Evolutionary conservation across 2,888 invertebrate species (phyloP).

Genomic region (Cephus pulcher): DNA sequence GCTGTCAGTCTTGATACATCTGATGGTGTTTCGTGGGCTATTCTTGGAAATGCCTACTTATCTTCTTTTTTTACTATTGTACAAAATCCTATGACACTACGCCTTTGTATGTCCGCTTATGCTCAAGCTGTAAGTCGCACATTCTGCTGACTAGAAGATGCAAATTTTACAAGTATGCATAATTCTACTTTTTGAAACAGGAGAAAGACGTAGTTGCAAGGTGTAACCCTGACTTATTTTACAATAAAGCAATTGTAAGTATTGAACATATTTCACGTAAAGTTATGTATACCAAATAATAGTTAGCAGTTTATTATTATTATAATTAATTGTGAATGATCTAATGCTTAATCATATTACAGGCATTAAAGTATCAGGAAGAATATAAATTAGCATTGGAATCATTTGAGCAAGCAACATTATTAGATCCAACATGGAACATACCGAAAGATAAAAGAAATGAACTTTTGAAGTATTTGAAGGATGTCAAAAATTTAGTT

Average conservation of each 20-base stretch:
- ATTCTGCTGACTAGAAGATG: not conserved
- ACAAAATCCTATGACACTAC: constrained; percentile 79
- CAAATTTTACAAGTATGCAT: not conserved
- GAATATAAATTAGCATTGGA: constrained; percentile 78
- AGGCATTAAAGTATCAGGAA: constrained; percentile 86
- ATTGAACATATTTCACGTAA: not conserved
- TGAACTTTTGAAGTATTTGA: constrained; percentile 75
- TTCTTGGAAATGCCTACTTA: constrained; percentile 87
- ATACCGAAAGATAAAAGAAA: constrained; percentile 74
- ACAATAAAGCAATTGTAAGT: constrained; percentile 86
- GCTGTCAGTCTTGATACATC: constrained; percentile 81
- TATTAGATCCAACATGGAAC: constrained; percentile 83
- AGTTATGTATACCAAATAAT: not conserved
- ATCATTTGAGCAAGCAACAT: constrained; percentile 75
- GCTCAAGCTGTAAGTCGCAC: constrained; percentile 76
- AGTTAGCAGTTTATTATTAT: not conserved
- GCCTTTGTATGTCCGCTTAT: constrained; percentile 83
- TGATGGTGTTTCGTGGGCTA: constrained; percentile 87
- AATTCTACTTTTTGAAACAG: constrained; percentile 60
- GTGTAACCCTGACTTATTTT: constrained; percentile 83
- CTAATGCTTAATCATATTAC: constrained; percentile 16
- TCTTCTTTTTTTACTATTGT: constrained; percentile 81
- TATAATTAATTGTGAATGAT: constrained; percentile 12
- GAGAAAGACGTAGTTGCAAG: constrained; percentile 78
- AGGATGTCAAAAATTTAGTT: constrained; percentile 74